Evolutionary conservation across 1,140 invertebrate genomes (phyloP), one percentile per base, ranked within the genome.

Genomic region (Heliconius melpomene): DNA sequence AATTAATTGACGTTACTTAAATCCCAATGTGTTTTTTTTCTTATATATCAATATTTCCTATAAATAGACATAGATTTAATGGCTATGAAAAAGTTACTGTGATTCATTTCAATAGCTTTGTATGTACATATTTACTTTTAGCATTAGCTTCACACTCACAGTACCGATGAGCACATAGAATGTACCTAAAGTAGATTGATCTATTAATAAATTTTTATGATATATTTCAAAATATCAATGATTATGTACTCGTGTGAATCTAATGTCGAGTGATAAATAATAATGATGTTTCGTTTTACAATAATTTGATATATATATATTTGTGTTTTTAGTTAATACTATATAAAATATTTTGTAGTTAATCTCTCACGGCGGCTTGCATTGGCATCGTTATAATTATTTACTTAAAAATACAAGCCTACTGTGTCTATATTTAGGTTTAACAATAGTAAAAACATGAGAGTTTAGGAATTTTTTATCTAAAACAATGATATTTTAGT

Each of bases 121-220:
- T 57, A 57, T 60, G 20, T 66, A 66, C 23, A 13, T 66, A 66
- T 66, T 66, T 66, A 66, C 60, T 29, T 66, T 66, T 66, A 66
- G 26, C 60, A 29, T 66, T 66, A 66, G 26, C 13, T 29, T 13
- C 26, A 29, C 16, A 29, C n/a, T 26, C 9, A 29, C 8, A 66
- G 57, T 26, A 11, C 11, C 54, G 54, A 57, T 0, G 3, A 1
- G 13, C 23, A 26, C 23, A 18, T 66, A 11, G 20, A 23, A 20
- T 57, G 7, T 60, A 11, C 2, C n/a, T 9, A n/a, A 60, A 23
- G 2, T 13, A 66, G n/a, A 57, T 57, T 57, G n/a, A 23, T 57
- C 20, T 57, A 57, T 23, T n/a, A 57, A 23, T 18, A 54, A 0
- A 0, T n/a, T n/a, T 54, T 18, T 54, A 13, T 46, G 16, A 36